Conservation (phyloP, 30 jellyfish, hydroid and myxozoan genomes). For the Mastigias papua region DNA sequence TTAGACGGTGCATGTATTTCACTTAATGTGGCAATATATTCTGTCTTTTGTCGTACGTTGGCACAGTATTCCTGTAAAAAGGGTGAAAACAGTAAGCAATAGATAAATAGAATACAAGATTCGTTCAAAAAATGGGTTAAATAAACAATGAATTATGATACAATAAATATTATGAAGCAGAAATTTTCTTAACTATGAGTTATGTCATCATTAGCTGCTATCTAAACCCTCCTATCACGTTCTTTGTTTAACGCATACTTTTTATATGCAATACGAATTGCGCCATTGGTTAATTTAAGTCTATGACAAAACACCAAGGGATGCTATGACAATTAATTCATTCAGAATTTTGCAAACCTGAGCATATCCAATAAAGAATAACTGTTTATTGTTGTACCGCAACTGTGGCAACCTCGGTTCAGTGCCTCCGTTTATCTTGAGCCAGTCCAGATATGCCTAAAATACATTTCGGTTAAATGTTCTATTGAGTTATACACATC, state of each 20-base stretch:
- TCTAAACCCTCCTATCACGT: no score
- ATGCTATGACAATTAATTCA: neutral
- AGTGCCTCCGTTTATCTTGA: constrained; percentile 71
- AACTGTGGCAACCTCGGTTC: constrained; percentile 82
- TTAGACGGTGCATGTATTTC: constrained; percentile 98
- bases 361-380: constrained; percentile 96
- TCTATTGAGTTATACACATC: no score
- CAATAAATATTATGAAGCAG: no score
- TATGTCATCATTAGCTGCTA: no score
- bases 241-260: no score
- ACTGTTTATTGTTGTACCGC: constrained; percentile 68
- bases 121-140: no score
- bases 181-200: no score
- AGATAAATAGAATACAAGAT: no score
- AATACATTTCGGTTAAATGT: neutral
- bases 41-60: constrained; percentile 91
- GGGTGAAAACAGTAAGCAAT: no score
- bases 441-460: constrained; percentile 96
- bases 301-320: neutral
- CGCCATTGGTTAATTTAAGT: neutral
- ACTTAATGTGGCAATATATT: constrained; percentile 93
- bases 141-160: no score
- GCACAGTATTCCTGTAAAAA: constrained; percentile 95
- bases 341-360: constrained; percentile 68
- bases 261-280: no score